Base-by-base conservation (phyloP, 2,888 invertebrate genomes). In the Shargacucullia verbasci region DNA sequence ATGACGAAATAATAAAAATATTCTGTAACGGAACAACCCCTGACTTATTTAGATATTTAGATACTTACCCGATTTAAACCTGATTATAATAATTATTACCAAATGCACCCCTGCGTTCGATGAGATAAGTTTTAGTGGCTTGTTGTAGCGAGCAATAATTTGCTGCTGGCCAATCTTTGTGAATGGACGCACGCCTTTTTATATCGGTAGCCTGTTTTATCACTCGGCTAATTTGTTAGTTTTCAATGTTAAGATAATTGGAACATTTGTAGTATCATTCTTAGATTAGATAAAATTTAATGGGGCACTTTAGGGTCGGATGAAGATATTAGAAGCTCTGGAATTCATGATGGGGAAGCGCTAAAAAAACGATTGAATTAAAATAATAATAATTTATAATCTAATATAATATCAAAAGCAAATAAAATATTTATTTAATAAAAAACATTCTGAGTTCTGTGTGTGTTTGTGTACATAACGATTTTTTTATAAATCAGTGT, bases 101-200 rank as follows among this genome's bases (percentile, higher is more conserved):
- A 52, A 64, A 9, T 59, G 13, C 63, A 12, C 2, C 44, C 8
- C 65, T 65, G 59, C 6, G 14, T 9, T 12, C 12, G 29, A 7
- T 27, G 38, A 43, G 65, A 43, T 20, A 43, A 27, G 27, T 35
- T 65, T 64, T 49, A 65, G 65, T 43, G 37, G 6, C 47, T 53
- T 64, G 45, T 60, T 60, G 34, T 41, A n/a, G 43, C 29, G 15
- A 31, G 45, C 46, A 60, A 63, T 54, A 50, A 65, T 65, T 65
- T 46, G 55, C 35, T 20, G 25, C 38, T 35, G 10, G 11, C 15
- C 39, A 48, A 52, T 52, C 46, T 73, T 78, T 73, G 73, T 81
- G 80, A 78, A 81, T 81, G 76, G 70, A 62, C 57, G 39, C 53
- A 62, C 63, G 59, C 72, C 56, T 54, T 54, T 53, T 54, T 50